Base-by-base conservation (phyloP, 2,797 vertebrate genomes). In the Leptodactylus fallax region DNA sequence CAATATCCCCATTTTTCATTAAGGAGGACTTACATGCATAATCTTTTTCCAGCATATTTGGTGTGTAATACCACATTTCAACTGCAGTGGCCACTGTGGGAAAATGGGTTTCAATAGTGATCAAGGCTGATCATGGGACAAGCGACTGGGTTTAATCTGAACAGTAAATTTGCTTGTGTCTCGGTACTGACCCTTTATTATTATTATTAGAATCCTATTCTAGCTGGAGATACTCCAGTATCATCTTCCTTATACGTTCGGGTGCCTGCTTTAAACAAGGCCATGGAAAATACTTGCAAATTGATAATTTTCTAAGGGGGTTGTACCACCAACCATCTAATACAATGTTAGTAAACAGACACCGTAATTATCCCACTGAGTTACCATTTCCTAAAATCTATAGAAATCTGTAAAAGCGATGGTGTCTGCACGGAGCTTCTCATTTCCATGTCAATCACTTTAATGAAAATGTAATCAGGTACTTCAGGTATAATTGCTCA, bases 401-500 rank as follows among this genome's bases (percentile, higher is more conserved):
- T 51, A 13, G 17, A 85, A 76, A 85, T 85, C 53, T 49, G 19
- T 8, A 45, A 47, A 71, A 19, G 27, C 47, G 55, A 85, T 83
- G 71, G 27, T 45, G 67, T 67, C 67, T 71, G 25, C 25, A 3
- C 17, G 49, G 80, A 53, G 45, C 45, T 47, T 61, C 82, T 84
- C 83, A 85, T 85, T 85, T 61, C 83, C 83, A 61, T 85, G 69
- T 85, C 83, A 85, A 71, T 85, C 71, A 76, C 55, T 23, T 72
- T 85, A 85, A 85, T 85, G 71, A 76, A 85, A 72, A 85, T 76
- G 83, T 85, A 85, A 85, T 85, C 83, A 85, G 56, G 27, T 60
- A 61, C 69, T 74, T 85, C 14, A 85, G 36, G 58, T 21, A 76
- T 85, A 85, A 85, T 85, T 76, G 72, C 83, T 85, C 83, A 61